Base-by-base conservation (phyloP, 1,140 invertebrate genomes). In the Hycleus phaleratus region DNA sequence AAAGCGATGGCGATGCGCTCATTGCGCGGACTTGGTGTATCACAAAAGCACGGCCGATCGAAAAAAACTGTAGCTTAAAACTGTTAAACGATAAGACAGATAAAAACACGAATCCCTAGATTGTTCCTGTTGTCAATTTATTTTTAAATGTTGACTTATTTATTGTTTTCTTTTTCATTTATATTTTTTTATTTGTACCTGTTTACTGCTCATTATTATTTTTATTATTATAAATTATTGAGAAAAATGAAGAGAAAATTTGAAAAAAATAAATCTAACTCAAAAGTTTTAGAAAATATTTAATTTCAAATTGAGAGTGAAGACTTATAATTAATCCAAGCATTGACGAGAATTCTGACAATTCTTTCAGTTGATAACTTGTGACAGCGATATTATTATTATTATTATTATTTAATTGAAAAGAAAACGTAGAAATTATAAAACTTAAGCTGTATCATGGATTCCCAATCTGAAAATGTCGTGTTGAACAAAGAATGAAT, bases 391-490 rank as follows among this genome's bases (percentile, higher is more conserved):
- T 18, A 18, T 18, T 18, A 18, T 18, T 12, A 12, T 12, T 12
- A 12, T 12, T 12, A 12, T 12, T 18, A 18, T 18, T 18, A 18
- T 18, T 18, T 18, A 18, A 18, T 18, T 18, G 18, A 18, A 18
- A 18, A 18, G 47, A 3, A 47, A 26, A 51, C 42, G 38, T 39
- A 61, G 9, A 42, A 32, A 32, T 32, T 32, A 7, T 46, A n/a
- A 32, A 61, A 8, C 32, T 65, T 62, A 65, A 44, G 82, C 85
- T 49, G 82, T 78, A 75, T 94, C 85, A 75, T 95, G 92, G 67
- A 95, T 88, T 61, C 86, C 88, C 67, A 95, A 82, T 72, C 92
- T 85, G 81, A 96, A 96, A 70, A 95, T 90, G 71, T 96, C 92
- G 71, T 96, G 92, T 71, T 92, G 90, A 68, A 93, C 86, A 75